Conservation (phyloP, 2,888 invertebrate genomes). For the Muschampia plurimacula region DNA sequence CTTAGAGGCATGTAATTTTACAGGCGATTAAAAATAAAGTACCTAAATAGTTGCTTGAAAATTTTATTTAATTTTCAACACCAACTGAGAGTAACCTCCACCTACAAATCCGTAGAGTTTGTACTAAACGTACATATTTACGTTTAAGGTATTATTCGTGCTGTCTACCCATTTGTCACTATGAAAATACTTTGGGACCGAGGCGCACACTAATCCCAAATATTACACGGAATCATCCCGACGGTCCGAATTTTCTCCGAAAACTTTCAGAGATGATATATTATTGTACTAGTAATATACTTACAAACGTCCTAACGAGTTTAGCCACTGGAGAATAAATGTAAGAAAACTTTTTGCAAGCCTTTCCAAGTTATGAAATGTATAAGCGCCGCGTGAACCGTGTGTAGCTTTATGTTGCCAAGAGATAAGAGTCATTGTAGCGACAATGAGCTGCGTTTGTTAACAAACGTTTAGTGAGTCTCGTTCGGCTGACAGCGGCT, state of each 20-base stretch:
- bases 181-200: slow-evolving; percentile 37
- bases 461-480: slow-evolving; percentile 54
- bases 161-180: slow-evolving; percentile 66
- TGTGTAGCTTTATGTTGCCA: slow-evolving; percentile 52
- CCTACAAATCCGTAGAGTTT: background rate
- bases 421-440: slow-evolving; percentile 58
- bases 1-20: background rate
- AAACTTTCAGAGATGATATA: slow-evolving; percentile 57
- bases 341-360: slow-evolving; percentile 53
- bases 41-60: background rate
- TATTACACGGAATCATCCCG: slow-evolving; percentile 69
- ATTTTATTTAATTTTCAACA: background rate
- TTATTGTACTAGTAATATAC: slow-evolving; percentile 43
- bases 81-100: slow-evolving; percentile 23
- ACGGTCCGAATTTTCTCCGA: slow-evolving; percentile 54
- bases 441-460: slow-evolving; percentile 49
- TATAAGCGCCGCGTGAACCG: slow-evolving; percentile 52
- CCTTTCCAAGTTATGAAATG: slow-evolving; percentile 55
- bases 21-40: background rate
- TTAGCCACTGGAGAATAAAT: slow-evolving; percentile 52
- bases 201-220: slow-evolving; percentile 59
- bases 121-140: background rate
- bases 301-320: slow-evolving; percentile 47
- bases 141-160: slow-evolving; percentile 48
- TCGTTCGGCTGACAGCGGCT: slow-evolving; percentile 43